Conservation (phyloP, 1,140 invertebrate genomes). For the Physella acuta region DNA sequence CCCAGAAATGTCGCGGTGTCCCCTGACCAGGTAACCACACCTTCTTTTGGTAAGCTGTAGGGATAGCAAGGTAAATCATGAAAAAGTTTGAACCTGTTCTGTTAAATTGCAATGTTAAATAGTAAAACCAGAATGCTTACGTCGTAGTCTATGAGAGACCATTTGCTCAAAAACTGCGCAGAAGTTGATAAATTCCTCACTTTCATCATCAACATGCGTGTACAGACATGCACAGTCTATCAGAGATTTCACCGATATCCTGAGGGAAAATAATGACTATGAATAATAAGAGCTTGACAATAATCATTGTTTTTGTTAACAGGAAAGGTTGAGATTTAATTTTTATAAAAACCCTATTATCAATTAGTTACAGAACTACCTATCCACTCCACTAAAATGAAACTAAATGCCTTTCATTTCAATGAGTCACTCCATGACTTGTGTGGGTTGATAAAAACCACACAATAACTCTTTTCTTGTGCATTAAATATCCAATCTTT, state of each 20-base stretch:
- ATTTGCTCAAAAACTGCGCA: slow-evolving; percentile 40
- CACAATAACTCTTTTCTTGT: no score
- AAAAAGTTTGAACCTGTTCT: not conserved
- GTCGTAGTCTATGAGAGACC: slow-evolving; percentile 31
- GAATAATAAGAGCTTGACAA: not conserved
- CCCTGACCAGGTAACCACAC: slow-evolving; percentile 31
- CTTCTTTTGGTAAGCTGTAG: slow-evolving; percentile 24
- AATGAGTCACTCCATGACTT: not conserved
- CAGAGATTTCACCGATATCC: slow-evolving; percentile 38
- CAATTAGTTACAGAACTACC: not conserved
- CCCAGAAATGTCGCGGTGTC: slow-evolving; percentile 36
- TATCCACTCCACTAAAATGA: not conserved
- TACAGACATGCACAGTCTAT: slow-evolving; percentile 37
- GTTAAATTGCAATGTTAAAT: not conserved
- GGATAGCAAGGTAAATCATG: not conserved
- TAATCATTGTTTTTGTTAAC: not conserved
- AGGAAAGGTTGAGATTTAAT: not conserved
- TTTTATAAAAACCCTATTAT: not conserved
- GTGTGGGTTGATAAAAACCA: not conserved
- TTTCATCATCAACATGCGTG: slow-evolving; percentile 35
- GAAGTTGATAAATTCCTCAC: slow-evolving; percentile 41
- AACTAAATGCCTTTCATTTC: not conserved
- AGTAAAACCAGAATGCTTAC: slow-evolving; percentile 4
- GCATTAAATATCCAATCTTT: no score
- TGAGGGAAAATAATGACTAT: slow-evolving; percentile 22